Percentiles rank a stretch among this genome's conserved stretches.
Conservation (phyloP, 2,797 vertebrate species). For the Borostomias antarcticus region DNA sequence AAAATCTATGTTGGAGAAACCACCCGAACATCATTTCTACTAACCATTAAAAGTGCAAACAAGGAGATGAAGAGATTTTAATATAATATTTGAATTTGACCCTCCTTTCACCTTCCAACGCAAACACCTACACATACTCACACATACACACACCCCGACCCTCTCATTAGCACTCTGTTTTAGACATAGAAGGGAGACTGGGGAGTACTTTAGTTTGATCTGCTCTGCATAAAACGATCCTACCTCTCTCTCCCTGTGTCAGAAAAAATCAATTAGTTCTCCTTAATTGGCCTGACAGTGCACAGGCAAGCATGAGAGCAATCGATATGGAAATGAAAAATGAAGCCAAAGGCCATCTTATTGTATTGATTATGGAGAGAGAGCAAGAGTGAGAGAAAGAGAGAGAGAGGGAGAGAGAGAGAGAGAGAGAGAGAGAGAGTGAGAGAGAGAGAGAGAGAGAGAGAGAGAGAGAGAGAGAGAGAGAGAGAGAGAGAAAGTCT, state of each 20-base stretch:
- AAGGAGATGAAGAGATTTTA: background rate
- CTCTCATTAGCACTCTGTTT: constrained; percentile 75
- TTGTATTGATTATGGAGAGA: constrained; percentile 72
- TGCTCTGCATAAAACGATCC: constrained; percentile 79
- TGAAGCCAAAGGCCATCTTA: constrained; percentile 75
- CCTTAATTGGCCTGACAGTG: constrained; percentile 79
- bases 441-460: constrained; percentile 43
- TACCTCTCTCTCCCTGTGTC: constrained; percentile 68
- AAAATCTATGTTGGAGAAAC: too few species aligned
- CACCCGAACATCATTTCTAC: too few species aligned
- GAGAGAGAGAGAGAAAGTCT: constrained; percentile 40
- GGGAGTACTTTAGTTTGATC: constrained; percentile 75
- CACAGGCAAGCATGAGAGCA: constrained; percentile 70
- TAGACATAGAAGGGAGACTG: constrained; percentile 66
- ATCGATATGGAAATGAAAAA: constrained; percentile 80
- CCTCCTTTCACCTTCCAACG: background rate
- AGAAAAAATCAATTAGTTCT: constrained; percentile 79
- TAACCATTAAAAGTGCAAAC: too few species aligned
- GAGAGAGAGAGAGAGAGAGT: constrained; percentile 46
- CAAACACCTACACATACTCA: background rate
- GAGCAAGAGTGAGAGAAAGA: constrained; percentile 34
- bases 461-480: too few species aligned
- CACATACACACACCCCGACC: background rate
- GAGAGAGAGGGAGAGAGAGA: constrained; percentile 44
- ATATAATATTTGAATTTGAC: background rate